Percentiles rank a stretch among this genome's conserved stretches.
phyloP scores from a whole-genome alignment of 2,113 vertebrate species.

The Erinaceus europaeus region DNA sequence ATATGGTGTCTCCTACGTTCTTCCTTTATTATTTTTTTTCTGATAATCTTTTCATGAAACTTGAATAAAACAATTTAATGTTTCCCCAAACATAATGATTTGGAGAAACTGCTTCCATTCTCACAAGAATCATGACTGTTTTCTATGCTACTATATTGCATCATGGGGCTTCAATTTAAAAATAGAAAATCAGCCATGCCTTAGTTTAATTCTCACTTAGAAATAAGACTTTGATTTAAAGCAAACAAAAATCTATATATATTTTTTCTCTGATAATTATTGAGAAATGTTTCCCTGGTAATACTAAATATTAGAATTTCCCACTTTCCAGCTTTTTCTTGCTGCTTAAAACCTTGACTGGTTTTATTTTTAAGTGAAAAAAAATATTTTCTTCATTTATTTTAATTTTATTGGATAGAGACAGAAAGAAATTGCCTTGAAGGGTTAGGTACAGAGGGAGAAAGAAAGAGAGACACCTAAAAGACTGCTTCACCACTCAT shows the following conservation, averaged over 20 bases:
- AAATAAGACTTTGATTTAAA: constrained; percentile 16
- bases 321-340: background rate
- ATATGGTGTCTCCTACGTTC: background rate
- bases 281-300: background rate
- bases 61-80: background rate
- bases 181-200: background rate
- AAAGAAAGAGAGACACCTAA: too few relatives aligned
- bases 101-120: constrained; percentile 6
- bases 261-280: background rate
- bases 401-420: too few relatives aligned
- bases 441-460: too few relatives aligned
- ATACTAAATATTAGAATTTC: background rate
- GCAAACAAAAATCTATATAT: background rate
- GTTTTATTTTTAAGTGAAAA: too few relatives aligned
- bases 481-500: too few relatives aligned
- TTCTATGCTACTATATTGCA: background rate
- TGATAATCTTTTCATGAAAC: background rate
- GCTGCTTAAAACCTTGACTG: background rate
- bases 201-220: background rate
- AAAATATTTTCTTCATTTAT: too few relatives aligned
- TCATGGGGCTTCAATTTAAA: background rate
- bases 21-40: background rate
- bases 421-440: too few relatives aligned
- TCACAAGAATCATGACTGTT: background rate
- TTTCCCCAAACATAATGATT: constrained; percentile 12